Evolutionary conservation across 2,888 invertebrate genomes (phyloP).

Genomic region (Sipha maydis): DNA sequence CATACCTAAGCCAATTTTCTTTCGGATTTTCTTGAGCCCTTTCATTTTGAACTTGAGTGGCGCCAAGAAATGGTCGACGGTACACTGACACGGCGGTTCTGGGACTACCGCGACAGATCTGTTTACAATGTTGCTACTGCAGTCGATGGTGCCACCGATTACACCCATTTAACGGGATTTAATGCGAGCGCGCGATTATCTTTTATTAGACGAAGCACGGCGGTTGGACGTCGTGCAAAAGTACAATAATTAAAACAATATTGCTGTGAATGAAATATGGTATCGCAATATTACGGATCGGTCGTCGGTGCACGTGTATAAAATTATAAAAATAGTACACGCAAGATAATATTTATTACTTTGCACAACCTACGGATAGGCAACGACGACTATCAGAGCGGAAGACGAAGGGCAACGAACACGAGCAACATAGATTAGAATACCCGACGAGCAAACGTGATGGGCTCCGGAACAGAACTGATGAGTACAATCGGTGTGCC

Average conservation of each 20-base stretch:
- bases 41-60: slow-evolving; percentile 81
- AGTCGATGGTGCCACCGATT: slow-evolving; percentile 36
- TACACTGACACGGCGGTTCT: slow-evolving; percentile 63
- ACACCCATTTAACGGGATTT: slow-evolving; percentile 61
- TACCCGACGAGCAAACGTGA: slow-evolving; percentile 42
- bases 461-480: slow-evolving; percentile 59
- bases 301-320: background rate
- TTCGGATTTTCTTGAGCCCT: slow-evolving; percentile 88
- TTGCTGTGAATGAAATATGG: background rate
- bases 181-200: background rate
- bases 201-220: background rate
- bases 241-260: background rate
- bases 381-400: background rate
- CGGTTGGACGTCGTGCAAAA: background rate
- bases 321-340: background rate
- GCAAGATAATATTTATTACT: background rate
- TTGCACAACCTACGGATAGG: background rate
- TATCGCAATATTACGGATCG: background rate
- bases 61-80: slow-evolving; percentile 69
- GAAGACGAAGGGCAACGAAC: background rate
- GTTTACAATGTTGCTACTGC: slow-evolving; percentile 27
- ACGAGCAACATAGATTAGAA: no score
- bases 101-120: slow-evolving; percentile 47
- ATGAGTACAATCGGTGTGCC: background rate
- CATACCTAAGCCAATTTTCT: slow-evolving; percentile 88